Base-by-base conservation (phyloP, 2,888 invertebrate genomes). In the Dryococelus australis region DNA sequence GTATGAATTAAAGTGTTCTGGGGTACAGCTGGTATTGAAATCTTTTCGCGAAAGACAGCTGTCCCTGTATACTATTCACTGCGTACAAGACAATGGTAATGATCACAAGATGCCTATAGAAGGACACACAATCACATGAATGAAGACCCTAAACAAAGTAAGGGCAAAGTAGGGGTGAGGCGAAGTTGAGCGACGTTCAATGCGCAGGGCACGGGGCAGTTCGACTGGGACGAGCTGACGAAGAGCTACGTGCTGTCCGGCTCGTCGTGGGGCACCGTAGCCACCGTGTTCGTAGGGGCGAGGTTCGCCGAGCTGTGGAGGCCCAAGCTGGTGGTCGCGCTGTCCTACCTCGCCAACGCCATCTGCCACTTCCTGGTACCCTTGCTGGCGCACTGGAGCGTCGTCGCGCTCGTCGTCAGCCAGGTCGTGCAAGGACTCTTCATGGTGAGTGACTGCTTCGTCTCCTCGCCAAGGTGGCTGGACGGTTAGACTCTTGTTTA, bases 171-270 rank as follows among this genome's bases (percentile, higher is more conserved):
- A 47, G 8, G 5, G 0, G 47, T 8, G 47, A 47, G 16, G 35
- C 8, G 10, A 47, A 47, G 47, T 47, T 5, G 47, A 13, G 47
- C 0, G 47, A 13, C 12, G 47, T 13, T 0, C 47, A 13, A 47
- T 47, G 24, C 65, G 16, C 65, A 65, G 65, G 65, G 20, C 1
- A 65, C 65, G 8, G 65, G 65, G 65, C 12, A 65, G 65, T 65
- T 65, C 65, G 8, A 65, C 65, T 65, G 65, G 65, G 16, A 65
- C 65, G 65, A 65, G n/a, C 65, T 65, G 65, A 65, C 65, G 2
- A 65, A 65, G 65, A 65, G 65, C 65, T 65, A 65, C 65, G 65
- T 65, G 65, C 65, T 65, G 65, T 65, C 65, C n/a, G 65, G 65
- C n/a, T 65, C 65, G 65, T 65, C 65, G 24, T 65, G 65, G 65